A percentile compares a stretch with the other conserved stretches of the same genome.
Evolutionary conservation across 2,797 vertebrate species (phyloP).

Genomic region (Anomalospiza imberbis): DNA sequence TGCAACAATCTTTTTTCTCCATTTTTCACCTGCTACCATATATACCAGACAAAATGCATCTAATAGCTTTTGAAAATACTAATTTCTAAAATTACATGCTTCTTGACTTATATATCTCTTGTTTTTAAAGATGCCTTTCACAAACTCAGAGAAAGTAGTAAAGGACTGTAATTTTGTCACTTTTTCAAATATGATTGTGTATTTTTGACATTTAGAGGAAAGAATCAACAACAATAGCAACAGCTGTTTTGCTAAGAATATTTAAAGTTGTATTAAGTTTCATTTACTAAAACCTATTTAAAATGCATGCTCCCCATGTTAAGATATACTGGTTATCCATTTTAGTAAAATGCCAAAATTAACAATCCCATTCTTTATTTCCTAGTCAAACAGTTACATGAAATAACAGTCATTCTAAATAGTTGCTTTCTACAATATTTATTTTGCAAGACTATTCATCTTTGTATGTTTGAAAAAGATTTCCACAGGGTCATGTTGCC

Average conservation of each 20-base stretch:
- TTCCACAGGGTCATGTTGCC: background rate
- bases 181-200: background rate
- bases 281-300: background rate
- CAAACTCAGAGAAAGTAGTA: background rate
- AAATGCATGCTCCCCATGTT: background rate
- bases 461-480: background rate
- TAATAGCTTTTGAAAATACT: slow-evolving; percentile 15
- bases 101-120: slow-evolving; percentile 16
- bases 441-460: background rate
- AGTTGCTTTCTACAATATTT: background rate
- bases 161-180: background rate
- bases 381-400: background rate
- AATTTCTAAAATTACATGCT: slow-evolving; percentile 27
- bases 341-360: background rate
- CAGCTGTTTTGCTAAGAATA: background rate
- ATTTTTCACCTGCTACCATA: background rate
- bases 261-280: background rate
- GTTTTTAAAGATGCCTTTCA: slow-evolving; percentile 9
- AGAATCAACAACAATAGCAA: background rate
- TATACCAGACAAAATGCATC: background rate
- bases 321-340: background rate
- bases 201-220: background rate
- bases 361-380: background rate
- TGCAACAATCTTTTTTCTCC: background rate
- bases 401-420: background rate